A percentile compares a stretch with the other conserved stretches of the same genome.
Evolutionary conservation across 2,797 vertebrate species (phyloP).

Genomic region (Amphiprion clarkii): DNA sequence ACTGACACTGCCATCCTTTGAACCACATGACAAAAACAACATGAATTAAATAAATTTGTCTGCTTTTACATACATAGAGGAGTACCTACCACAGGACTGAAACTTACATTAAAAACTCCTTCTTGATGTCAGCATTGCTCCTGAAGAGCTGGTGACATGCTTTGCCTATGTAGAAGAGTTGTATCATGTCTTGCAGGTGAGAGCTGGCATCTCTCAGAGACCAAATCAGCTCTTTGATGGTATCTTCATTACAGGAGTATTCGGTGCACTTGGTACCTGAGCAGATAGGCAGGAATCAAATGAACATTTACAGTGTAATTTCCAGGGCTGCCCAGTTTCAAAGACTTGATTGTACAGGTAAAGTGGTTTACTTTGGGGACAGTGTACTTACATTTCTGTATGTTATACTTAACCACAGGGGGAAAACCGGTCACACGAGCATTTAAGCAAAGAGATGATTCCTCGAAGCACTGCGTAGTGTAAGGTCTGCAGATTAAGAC

Average conservation of each 20-base stretch:
- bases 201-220: accelerated
- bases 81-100: not conserved
- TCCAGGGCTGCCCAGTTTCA: not conserved
- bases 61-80: no score
- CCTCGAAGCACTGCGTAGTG: accelerated
- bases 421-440: accelerated
- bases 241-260: accelerated
- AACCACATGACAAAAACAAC: not conserved
- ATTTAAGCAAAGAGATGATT: accelerated
- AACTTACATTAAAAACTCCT: constrained; percentile 37
- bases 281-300: constrained; percentile 4
- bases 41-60: no score
- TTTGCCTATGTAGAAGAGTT: not conserved
- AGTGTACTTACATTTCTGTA: not conserved
- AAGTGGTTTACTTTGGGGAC: not conserved
- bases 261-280: not conserved
- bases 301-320: not conserved
- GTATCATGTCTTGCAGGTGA: accelerated
- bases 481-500: accelerated
- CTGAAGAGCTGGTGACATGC: constrained; percentile 1
- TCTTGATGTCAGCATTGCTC: accelerated
- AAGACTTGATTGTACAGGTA: not conserved
- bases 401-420: accelerated
- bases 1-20: not conserved
- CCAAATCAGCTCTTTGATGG: accelerated